Evolutionary conservation across 2,113 vertebrate species (phyloP), one percentile per base, ranked within the genome.

Genomic region (Beaufortia kweichowensis): DNA sequence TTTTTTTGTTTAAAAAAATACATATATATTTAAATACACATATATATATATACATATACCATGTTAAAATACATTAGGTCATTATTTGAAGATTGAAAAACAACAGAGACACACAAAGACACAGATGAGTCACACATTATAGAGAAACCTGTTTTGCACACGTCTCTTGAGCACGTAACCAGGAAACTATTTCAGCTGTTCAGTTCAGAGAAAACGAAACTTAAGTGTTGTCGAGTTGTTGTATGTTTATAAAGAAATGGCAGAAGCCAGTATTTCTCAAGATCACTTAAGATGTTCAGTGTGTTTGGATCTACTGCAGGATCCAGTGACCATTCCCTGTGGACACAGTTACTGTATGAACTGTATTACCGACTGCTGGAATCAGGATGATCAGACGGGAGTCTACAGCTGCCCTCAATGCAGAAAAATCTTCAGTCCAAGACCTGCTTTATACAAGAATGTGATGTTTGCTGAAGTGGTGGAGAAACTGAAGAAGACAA

Each of bases 351-450:
- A 39, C 35, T 39, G 35, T 39, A 39, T 39, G 35, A 0, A 2
- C 0, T 39, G 35, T 64, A 64, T 64, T 43, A 64, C n/a, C 23
- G 4, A 39, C 35, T 41, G 33, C 33, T 64, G 62, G 62, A 6
- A 23, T 21, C 60, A 4, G 2, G 35, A 39, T 2, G 35, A 39
- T 39, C 35, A 41, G 35, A 41, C 12, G 33, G 21, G 21, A 64
- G n/a, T 64, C 62, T 64, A 41, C 35, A 24, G 62, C 21, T 64
- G 33, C n/a, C 62, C 62, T 41, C 39, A 46, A 21, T 66, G 63
- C 63, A 46, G 41, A 46, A 21, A 46, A 23, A 48, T 15, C 14
- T 66, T 66, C 21, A 66, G 3, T 46, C 8, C 23, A 28, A 46
- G 63, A 66, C 41, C 63, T 26, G 39, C 39, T 43, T 46, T 46